Conservation (phyloP, 2,113 vertebrate genomes). For the Propithecus coquereli region DNA sequence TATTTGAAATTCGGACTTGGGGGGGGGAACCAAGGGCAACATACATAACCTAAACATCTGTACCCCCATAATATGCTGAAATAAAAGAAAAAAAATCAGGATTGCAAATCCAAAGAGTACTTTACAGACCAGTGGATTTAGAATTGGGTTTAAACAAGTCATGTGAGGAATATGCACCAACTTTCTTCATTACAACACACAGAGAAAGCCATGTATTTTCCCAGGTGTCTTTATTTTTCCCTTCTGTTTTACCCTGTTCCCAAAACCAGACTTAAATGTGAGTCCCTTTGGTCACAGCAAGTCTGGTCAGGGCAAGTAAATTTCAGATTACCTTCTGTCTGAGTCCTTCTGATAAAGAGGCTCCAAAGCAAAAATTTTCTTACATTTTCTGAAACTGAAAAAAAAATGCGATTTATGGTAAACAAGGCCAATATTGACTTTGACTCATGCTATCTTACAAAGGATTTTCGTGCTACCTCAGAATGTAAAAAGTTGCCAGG, state of each 20-base stretch:
- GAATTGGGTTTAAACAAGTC: constrained; percentile 46
- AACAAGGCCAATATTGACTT: constrained; percentile 15
- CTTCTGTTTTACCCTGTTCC: background rate
- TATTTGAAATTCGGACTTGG: too few species aligned
- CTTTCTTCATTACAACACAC: constrained; percentile 18
- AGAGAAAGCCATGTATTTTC: constrained; percentile 11
- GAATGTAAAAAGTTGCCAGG: background rate
- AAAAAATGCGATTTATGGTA: background rate
- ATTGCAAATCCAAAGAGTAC: constrained; percentile 1
- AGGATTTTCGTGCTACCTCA: background rate
- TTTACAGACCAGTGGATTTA: constrained; percentile 28
- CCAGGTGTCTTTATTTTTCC: constrained; percentile 45
- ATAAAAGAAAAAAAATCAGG: constrained; percentile 52
- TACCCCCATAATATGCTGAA: too few species aligned
- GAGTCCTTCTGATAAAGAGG: background rate
- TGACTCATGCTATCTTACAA: background rate
- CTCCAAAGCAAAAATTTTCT: constrained; percentile 29
- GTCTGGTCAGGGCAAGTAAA: background rate
- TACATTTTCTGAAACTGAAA: constrained; percentile 14
- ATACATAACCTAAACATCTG: too few species aligned
- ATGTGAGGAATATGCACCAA: background rate
- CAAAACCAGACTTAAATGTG: background rate
- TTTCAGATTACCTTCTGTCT: constrained; percentile 20
- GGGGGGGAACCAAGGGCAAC: too few species aligned
- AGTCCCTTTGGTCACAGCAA: background rate